Conservation (phyloP, 2,888 invertebrate species). For the Sisyra nigra region DNA sequence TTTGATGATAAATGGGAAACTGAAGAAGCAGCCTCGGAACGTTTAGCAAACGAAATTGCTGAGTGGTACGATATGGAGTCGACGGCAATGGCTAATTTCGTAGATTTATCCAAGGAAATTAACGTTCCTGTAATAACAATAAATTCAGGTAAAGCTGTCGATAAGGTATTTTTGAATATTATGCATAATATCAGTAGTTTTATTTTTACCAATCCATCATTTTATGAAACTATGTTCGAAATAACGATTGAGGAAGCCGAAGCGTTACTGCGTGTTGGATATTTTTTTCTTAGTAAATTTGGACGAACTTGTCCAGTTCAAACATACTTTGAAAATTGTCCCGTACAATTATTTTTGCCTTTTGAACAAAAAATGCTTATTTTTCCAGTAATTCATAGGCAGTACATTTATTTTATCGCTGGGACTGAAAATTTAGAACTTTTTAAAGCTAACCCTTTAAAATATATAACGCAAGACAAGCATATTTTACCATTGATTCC, state of each 20-base stretch:
- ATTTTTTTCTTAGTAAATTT: conserved; percentile 44
- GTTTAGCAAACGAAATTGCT: conserved; percentile 30
- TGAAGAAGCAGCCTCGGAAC: conserved; percentile 28
- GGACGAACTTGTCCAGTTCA: conserved; percentile 48
- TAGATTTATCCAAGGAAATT: conserved; percentile 21
- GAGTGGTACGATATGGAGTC: conserved; percentile 28
- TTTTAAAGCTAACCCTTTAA: conserved; percentile 38
- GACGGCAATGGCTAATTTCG: neutral
- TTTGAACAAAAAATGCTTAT: conserved; percentile 27
- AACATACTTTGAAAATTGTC: conserved; percentile 30
- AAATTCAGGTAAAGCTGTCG: conserved; percentile 25
- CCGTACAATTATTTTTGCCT: conserved; percentile 33
- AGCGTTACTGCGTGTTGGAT: conserved; percentile 36
- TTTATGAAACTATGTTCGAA: conserved; percentile 39
- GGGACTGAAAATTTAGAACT: conserved; percentile 29
- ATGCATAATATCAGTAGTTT: no score
- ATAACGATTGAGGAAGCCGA: conserved; percentile 37
- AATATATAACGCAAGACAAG: conserved; percentile 32
- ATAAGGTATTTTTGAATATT: conserved; percentile 16
- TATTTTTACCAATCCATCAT: conserved; percentile 22
- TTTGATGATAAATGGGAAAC: conserved; percentile 32
- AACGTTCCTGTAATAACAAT: conserved; percentile 30
- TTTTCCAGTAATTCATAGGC: conserved; percentile 38
- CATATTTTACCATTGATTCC: conserved; percentile 31
- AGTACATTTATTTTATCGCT: conserved; percentile 40